Conservation (phyloP, 23 tunicate species). For the Clavelina lepadiformis region DNA sequence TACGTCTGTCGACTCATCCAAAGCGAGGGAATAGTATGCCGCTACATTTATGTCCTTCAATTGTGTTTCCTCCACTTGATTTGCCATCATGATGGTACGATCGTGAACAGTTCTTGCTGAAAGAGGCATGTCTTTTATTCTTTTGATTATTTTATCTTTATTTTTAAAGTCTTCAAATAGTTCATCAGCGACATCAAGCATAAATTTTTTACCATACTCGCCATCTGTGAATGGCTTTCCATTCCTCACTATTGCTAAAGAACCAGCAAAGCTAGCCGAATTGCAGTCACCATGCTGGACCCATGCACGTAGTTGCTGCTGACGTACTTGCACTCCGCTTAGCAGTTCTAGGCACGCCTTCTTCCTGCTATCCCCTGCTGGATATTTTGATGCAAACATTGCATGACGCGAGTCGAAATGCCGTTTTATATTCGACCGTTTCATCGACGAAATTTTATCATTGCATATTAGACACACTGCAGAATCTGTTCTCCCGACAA, state of each 20-base stretch:
- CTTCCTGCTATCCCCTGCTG: constrained; percentile 38
- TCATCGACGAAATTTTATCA: constrained; percentile 33
- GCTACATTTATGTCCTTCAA: constrained; percentile 34
- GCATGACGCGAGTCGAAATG: constrained; percentile 26
- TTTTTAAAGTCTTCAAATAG: constrained; percentile 11
- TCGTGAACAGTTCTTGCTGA: constrained; percentile 34
- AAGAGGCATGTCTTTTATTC: constrained; percentile 32
- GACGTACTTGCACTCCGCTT: constrained; percentile 28
- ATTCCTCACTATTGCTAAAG: constrained; percentile 28
- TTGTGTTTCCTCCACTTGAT: constrained; percentile 42
- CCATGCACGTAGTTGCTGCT: constrained; percentile 38
- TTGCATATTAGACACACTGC: constrained; percentile 24
- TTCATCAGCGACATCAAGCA: constrained; percentile 35
- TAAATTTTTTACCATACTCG: constrained; percentile 33
- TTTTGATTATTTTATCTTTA: constrained; percentile 13
- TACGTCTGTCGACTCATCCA: constrained; percentile 41
- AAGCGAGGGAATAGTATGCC: constrained; percentile 38
- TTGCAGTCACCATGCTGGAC: constrained; percentile 33
- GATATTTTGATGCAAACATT: constrained; percentile 35
- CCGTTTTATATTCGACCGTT: constrained; percentile 21
- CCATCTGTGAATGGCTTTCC: constrained; percentile 35
- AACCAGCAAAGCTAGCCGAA: constrained; percentile 39
- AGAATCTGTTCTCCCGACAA: constrained; percentile 29
- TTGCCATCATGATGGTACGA: constrained; percentile 34
- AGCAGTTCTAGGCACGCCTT: constrained; percentile 35